Percentiles rank a stretch among this genome's conserved stretches.
phyloP scores from a whole-genome alignment of 2,797 vertebrate species.

The Siniperca scherzeri region DNA sequence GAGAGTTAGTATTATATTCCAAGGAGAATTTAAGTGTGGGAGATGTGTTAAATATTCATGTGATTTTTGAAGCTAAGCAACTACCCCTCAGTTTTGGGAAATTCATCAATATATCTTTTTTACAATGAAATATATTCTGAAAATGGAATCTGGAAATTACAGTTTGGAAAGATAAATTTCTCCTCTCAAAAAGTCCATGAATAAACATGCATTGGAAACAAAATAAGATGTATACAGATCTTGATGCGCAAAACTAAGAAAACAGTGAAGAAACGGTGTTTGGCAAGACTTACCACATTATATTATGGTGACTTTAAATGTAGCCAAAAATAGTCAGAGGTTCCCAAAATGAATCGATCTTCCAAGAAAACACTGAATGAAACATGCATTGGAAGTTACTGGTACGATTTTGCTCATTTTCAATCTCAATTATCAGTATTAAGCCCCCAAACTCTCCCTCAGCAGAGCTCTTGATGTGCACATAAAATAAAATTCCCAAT shows the following conservation, averaged over 20 bases:
- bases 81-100: neutral
- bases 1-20: neutral
- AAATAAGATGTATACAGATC: neutral
- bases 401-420: constrained; percentile 1
- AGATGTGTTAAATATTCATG: constrained; percentile 36
- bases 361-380: neutral
- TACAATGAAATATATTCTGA: neutral
- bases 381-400: neutral
- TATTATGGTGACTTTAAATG: constrained; percentile 1
- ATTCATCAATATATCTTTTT: neutral
- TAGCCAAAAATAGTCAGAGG: neutral
- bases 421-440: constrained; percentile 28
- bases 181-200: neutral
- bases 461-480: constrained; percentile 18
- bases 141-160: neutral
- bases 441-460: neutral
- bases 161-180: neutral
- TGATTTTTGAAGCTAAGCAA: constrained; percentile 3
- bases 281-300: neutral
- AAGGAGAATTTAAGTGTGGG: constrained; percentile 10
- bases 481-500: constrained; percentile 41
- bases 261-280: neutral
- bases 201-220: neutral
- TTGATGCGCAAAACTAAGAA: neutral
- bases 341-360: neutral